Evolutionary conservation across 2,888 invertebrate genomes (phyloP), one percentile per base, ranked within the genome.

Genomic region (Drosophila fulvimacula): DNA sequence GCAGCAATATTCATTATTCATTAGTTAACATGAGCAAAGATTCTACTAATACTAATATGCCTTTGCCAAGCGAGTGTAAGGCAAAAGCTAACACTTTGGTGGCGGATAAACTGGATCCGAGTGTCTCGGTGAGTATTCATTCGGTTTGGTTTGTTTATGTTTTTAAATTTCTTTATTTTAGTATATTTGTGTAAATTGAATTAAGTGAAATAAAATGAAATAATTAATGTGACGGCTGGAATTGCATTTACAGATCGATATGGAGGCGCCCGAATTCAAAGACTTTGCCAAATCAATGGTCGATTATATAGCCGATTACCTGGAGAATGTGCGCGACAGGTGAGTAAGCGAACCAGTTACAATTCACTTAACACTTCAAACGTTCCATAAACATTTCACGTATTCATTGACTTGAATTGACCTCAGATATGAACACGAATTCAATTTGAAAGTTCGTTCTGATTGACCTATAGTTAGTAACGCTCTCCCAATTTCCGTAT

Each of bases 291-390:
- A 96, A 92, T 96, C 97, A 90, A 98, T 98, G 97, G 95, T 97
- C 41, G 98, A 98, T 90, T 99, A 97, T 92, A 97, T 99, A 69
- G 96, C 97, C 10, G 95, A 97, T 90, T 99, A 99, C 93, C 93
- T 98, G 92, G 97, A 98, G 92, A 98, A 97, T 88, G 97, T 99
- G 84, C 94, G 98, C 91, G 98, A 98, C 92, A 96, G 97, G 97
- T 96, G 64, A 92, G 69, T 51, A 55, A 34, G 30, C 17, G 10
- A 51, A 19, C 49, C 32, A 51, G 49, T 51, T 34, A 34, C 21
- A 30, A 51, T 34, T 21, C 30, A 21, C 3, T 51, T 51, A 13
- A 4, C 19, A 34, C 32, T 21, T 49, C 32, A 13, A 11, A 30
- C 6, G 10, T 30, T 32, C 48, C 6, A 10, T 17, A 19, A 11